A percentile compares a stretch with the other conserved stretches of the same genome.
These are phyloP conservation scores for Antigone vipio DNA, from an alignment of 2,113 vertebrate species.

Conservation along the genomic window DNA sequence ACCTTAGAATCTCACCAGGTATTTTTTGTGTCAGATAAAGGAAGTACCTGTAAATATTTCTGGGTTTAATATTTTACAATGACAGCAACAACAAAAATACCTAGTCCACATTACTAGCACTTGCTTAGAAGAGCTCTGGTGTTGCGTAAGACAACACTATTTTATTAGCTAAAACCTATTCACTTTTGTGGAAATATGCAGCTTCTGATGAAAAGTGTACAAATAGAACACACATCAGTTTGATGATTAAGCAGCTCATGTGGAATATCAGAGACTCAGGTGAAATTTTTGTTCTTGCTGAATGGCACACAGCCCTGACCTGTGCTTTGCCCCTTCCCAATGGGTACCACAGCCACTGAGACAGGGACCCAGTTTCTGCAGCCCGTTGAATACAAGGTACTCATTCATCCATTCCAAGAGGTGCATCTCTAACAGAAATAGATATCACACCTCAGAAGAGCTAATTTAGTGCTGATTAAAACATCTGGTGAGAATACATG, in stretches of 20 bases:
- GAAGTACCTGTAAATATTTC: not conserved
- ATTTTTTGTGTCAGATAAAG: not conserved
- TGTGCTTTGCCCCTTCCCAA: not conserved
- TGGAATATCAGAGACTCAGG: not conserved
- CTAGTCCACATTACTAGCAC: not conserved
- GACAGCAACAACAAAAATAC: not conserved
- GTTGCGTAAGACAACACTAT: not conserved
- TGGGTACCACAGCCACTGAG: not conserved
- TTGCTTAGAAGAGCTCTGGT: not conserved
- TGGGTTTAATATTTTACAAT: not conserved
- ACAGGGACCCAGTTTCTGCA: not conserved
- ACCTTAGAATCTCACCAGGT: not conserved
- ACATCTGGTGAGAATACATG: not conserved
- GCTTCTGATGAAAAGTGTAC: not conserved
- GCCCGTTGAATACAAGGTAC: not conserved
- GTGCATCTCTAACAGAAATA: not conserved
- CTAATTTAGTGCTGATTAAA: not conserved
- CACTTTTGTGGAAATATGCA: not conserved
- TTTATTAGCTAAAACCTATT: not conserved
- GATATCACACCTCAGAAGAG: not conserved
- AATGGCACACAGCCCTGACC: not conserved
- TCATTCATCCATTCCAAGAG: not conserved
- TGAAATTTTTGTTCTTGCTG: not conserved
- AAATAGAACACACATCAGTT: not conserved
- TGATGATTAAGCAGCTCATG: not conserved